Conservation (phyloP, 2,113 vertebrate species). For the Lophius piscatorius region DNA sequence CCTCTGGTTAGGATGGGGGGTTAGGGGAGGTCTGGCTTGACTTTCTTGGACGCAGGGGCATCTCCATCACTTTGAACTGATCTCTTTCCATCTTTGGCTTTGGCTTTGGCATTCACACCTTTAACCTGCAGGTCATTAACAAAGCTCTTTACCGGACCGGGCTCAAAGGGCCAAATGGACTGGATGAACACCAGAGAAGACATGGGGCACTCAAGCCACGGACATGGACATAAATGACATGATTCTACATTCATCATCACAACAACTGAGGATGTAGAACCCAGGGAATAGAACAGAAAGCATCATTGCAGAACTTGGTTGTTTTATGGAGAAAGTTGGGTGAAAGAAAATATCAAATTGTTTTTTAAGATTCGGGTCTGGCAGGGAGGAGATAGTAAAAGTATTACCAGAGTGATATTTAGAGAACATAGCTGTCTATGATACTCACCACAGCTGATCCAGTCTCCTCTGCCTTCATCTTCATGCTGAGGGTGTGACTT, state of each 20-base stretch:
- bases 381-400: neutral
- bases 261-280: too few relatives aligned
- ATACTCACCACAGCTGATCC: slow-evolving; percentile 43
- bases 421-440: neutral
- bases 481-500: slow-evolving; percentile 81
- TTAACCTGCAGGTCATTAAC: slow-evolving; percentile 78
- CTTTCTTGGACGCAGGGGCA: slow-evolving; percentile 75
- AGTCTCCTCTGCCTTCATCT: slow-evolving; percentile 57
- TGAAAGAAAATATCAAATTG: too few relatives aligned
- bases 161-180: neutral
- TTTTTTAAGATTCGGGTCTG: too few relatives aligned
- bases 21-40: slow-evolving; percentile 70
- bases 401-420: neutral
- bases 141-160: slow-evolving; percentile 54
- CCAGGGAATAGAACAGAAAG: too few relatives aligned
- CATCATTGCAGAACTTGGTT: neutral
- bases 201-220: slow-evolving; percentile 1
- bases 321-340: neutral
- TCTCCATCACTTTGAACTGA: slow-evolving; percentile 63
- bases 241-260: neutral
- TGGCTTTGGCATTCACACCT: slow-evolving; percentile 60
- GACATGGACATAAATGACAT: neutral
- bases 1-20: slow-evolving; percentile 39
- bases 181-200: neutral
- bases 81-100: slow-evolving; percentile 73